phyloP scores from a whole-genome alignment of 1,140 invertebrate genomes.

The Orchestia grillus region DNA sequence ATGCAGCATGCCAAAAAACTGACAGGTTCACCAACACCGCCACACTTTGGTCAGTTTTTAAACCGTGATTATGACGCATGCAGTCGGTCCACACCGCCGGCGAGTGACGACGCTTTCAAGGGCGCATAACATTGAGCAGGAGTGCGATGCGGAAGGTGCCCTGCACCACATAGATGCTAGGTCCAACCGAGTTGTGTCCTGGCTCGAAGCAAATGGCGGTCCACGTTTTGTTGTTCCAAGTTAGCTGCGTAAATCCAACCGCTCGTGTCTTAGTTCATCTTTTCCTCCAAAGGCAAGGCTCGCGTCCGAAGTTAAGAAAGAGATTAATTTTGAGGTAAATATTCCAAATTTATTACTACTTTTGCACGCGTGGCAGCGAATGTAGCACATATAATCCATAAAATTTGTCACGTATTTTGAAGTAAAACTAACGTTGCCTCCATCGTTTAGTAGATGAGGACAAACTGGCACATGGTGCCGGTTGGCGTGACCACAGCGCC shows the following conservation, averaged over 20 bases:
- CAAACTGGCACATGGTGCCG: not conserved
- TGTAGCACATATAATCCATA: not conserved
- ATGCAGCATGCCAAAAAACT: not conserved
- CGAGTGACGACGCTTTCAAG: not conserved
- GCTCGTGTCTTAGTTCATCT: not conserved
- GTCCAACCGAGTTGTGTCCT: not conserved
- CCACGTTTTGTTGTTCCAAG: not conserved
- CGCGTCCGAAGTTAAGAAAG: not conserved
- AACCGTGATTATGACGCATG: not conserved
- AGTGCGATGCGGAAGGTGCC: too few relatives aligned
- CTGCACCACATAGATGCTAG: not conserved
- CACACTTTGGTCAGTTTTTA: not conserved
- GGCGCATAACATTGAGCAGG: not conserved
- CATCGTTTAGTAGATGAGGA: not conserved
- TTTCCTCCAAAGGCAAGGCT: not conserved
- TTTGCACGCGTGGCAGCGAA: not conserved
- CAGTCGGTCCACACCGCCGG: not conserved
- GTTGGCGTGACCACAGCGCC: too few relatives aligned
- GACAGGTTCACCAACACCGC: not conserved
- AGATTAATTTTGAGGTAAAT: not conserved
- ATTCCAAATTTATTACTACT: not conserved
- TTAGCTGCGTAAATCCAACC: too few relatives aligned
- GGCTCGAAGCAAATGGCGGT: too few relatives aligned
- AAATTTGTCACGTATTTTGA: too few relatives aligned
- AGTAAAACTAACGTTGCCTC: too few relatives aligned